Evolutionary conservation across 2,113 vertebrate genomes (phyloP), one percentile per base, ranked within the genome.

Genomic region (Pipra filicauda): DNA sequence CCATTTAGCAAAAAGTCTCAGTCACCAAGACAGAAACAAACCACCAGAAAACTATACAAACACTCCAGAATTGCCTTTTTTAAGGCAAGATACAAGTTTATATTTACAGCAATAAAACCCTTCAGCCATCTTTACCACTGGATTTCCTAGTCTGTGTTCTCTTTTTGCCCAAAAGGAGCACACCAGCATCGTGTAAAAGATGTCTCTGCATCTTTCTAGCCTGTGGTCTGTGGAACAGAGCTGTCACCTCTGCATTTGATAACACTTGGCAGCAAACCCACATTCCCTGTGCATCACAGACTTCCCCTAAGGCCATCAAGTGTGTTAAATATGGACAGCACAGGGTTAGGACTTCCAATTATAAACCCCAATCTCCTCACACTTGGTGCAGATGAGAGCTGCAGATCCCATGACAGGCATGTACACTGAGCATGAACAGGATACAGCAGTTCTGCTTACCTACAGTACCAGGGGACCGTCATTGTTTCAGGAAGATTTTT

Each of bases 211-310:
- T 75, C 83, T 69, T 87, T 69, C 79, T 62, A 48, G 90, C 17
- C 58, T 12, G 33, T 39, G 51, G 11, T 91, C 55, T 66, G 67
- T 62, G 65, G 55, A 87, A 54, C n/a, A 71, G 79, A 83, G 69
- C 69, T 94, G 95, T 92, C 79, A 88, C 48, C 79, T 86, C 69
- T 9, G 17, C 69, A 52, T 84, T 92, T 90, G 75, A 57, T 46
- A 94, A 37, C 79, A 72, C 61, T 95, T 94, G 96, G 93, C 90
- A 96, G 85, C 73, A 96, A 94, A 86, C 12, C 67, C 93, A 71
- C 76, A 91, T 93, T 95, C 72, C 66, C 84, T 69, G 90, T 90
- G 73, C 88, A 91, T 86, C 92, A 80, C 88, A 94, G 83, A 57
- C 85, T 90, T 81, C 39, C 95, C 92, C 78, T 84, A 18, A 78